Conservation (phyloP, 2,113 vertebrate genomes). For the Haplotaxodon microlepis region DNA sequence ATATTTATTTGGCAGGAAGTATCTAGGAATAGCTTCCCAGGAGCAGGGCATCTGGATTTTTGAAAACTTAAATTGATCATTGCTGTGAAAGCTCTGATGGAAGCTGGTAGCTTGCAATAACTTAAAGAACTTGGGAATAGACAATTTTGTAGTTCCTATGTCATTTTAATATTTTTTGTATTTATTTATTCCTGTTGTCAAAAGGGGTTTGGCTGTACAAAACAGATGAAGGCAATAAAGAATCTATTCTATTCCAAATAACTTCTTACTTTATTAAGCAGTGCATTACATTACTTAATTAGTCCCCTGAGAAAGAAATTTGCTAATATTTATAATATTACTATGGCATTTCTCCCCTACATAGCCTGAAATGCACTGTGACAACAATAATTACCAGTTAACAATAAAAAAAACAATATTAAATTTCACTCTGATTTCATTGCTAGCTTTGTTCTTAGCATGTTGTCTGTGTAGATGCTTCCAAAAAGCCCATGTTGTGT, state of each 20-base stretch:
- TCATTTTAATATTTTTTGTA: background rate
- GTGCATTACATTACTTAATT: background rate
- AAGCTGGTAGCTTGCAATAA: background rate
- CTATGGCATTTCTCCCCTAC: background rate
- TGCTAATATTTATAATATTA: background rate
- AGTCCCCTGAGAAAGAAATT: rapidly evolving
- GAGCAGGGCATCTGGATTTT: background rate
- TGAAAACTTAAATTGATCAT: background rate
- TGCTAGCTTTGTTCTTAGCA: background rate
- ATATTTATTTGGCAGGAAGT: background rate
- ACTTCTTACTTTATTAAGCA: background rate
- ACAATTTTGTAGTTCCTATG: background rate
- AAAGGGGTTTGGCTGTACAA: background rate
- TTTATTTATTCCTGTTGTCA: background rate
- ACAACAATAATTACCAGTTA: background rate
- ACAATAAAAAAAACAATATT: background rate
- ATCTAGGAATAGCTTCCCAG: background rate
- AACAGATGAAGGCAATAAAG: rapidly evolving
- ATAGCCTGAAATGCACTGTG: background rate
- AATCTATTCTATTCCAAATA: background rate
- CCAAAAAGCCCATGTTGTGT: background rate
- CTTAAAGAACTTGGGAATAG: background rate
- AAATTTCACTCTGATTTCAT: background rate
- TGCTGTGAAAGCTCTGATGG: background rate
- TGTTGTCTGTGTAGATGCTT: background rate